These are phyloP conservation scores for Lepidostoma basale DNA, from an alignment of 1,140 invertebrate genomes.

Conservation along the genomic window DNA sequence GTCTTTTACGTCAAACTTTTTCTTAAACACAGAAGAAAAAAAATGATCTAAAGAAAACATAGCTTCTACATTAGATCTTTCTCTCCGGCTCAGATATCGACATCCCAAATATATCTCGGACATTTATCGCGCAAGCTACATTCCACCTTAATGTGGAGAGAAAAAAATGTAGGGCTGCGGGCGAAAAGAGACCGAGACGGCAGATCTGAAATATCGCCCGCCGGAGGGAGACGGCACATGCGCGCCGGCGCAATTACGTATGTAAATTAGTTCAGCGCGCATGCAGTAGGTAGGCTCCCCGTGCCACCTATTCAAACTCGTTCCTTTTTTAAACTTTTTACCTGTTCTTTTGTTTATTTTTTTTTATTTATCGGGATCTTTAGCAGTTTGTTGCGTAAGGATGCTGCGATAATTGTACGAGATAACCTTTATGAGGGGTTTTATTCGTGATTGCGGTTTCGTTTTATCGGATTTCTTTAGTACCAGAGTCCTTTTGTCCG, in stretches of 20 bases:
- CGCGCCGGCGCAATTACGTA: slow-evolving; percentile 41
- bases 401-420: slow-evolving; percentile 2
- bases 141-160: slow-evolving; percentile 30
- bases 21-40: too few species aligned
- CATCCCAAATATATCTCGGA: background rate
- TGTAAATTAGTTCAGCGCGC: slow-evolving; percentile 41
- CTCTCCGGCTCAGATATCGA: background rate
- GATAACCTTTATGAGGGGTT: too few species aligned
- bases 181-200: slow-evolving; percentile 16
- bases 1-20: too few species aligned
- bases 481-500: too few species aligned
- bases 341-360: slow-evolving; percentile 1
- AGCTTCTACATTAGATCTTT: slow-evolving; percentile 4
- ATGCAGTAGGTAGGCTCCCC: slow-evolving; percentile 13
- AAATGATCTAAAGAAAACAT: too few species aligned
- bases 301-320: slow-evolving; percentile 20
- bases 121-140: slow-evolving; percentile 23
- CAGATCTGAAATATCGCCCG: background rate
- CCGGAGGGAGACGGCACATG: slow-evolving; percentile 12
- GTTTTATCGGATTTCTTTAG: too few species aligned
- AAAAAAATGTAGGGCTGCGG: slow-evolving; percentile 39
- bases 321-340: background rate
- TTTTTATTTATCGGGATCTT: slow-evolving; percentile 1
- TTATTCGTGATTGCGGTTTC: background rate
- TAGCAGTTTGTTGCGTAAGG: background rate